Percentiles rank a stretch among this genome's conserved stretches.
Evolutionary conservation across 2,888 invertebrate species (phyloP).

Genomic region (Drosophila histrio): DNA sequence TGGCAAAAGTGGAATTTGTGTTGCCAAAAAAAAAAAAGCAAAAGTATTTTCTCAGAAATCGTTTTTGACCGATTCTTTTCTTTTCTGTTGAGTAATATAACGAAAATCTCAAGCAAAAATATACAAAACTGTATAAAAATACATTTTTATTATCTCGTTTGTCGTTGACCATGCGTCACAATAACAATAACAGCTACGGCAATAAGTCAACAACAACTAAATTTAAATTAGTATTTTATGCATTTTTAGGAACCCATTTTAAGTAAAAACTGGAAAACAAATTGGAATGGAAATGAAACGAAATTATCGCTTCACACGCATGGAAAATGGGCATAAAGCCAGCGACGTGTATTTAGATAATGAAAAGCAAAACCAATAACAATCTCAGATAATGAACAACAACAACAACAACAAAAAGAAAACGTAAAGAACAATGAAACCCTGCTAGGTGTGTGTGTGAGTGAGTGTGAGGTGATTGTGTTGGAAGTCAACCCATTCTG

Average conservation of each 20-base stretch:
- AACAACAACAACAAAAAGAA: conserved; percentile 11
- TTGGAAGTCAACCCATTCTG: conserved; percentile 57
- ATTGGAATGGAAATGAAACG: conserved; percentile 54
- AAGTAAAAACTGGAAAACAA: conserved; percentile 40
- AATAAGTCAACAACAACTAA: conserved; percentile 37
- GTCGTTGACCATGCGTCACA: conserved; percentile 48
- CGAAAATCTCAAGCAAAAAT: conserved; percentile 22
- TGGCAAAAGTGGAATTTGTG: conserved; percentile 31
- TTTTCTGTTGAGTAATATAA: conserved; percentile 16
- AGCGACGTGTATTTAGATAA: conserved; percentile 73
- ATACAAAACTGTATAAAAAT: conserved; percentile 56
- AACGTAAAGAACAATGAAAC: conserved; percentile 25
- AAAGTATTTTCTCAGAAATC: conserved; percentile 29
- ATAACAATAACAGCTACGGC: conserved; percentile 12
- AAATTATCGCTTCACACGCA: conserved; percentile 36
- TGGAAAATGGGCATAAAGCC: conserved; percentile 55
- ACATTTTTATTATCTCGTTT: conserved; percentile 62
- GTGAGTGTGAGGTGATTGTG: conserved; percentile 13
- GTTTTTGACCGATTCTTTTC: conserved; percentile 11
- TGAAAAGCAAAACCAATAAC: conserved; percentile 57
- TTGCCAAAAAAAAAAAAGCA: conserved; percentile 21
- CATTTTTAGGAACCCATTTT: conserved; percentile 27
- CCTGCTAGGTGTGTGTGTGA: conserved; percentile 4
- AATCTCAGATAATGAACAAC: conserved; percentile 54
- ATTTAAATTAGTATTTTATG: conserved; percentile 29